A percentile compares a stretch with the other conserved stretches of the same genome.
Conservation (phyloP, 2,888 invertebrate species). For the Trachelus iudaicus region DNA sequence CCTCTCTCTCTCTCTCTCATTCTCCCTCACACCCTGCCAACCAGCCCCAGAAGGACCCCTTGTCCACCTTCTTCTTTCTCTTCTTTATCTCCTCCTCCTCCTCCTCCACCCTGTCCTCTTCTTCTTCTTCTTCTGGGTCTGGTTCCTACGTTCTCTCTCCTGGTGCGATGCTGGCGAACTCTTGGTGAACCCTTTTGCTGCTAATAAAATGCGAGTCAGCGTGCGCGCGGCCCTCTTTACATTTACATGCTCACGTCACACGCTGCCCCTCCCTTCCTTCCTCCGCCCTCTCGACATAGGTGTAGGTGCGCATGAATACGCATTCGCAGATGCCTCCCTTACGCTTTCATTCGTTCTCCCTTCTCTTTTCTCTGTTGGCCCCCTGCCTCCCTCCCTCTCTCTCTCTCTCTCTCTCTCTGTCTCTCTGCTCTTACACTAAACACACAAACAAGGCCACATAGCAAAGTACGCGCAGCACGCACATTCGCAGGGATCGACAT, state of each 20-base stretch:
- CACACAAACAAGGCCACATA: background rate
- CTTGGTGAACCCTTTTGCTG: conserved; percentile 8
- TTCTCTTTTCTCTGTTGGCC: background rate
- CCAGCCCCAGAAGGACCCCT: background rate
- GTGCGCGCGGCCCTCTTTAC: conserved; percentile 36
- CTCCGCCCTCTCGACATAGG: background rate
- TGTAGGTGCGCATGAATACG: background rate
- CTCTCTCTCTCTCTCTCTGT: no score
- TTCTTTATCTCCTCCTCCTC: conserved; percentile 15
- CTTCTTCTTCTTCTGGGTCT: conserved; percentile 6
- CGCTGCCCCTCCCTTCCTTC: background rate
- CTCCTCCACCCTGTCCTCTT: background rate
- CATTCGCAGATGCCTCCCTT: background rate
- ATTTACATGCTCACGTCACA: conserved; percentile 37
- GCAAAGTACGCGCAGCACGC: background rate
- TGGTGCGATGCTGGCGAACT: background rate
- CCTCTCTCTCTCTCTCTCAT: background rate
- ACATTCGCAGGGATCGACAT: background rate
- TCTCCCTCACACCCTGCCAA: background rate
- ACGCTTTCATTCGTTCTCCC: background rate
- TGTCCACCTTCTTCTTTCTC: conserved; percentile 35
- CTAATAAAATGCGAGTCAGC: conserved; percentile 15
- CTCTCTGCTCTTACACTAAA: background rate
- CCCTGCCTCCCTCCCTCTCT: no score
- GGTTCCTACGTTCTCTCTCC: background rate